Conservation (phyloP, 2,888 invertebrate genomes). For the Microlaimidae sp. region DNA sequence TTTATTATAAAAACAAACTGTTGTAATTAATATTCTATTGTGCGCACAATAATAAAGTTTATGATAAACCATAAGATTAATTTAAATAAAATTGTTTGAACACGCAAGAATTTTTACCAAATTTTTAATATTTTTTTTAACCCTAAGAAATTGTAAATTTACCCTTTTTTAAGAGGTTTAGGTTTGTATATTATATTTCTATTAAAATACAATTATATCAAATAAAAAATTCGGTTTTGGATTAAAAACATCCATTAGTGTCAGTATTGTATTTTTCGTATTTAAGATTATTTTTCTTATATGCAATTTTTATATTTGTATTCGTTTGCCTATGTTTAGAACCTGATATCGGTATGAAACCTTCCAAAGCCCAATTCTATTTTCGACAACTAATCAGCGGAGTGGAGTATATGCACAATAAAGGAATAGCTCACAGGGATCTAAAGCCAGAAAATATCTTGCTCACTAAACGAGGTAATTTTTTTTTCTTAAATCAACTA, state of each 20-base stretch:
- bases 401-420: slow-evolving; percentile 66
- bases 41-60: no score
- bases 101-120: no score
- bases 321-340: slow-evolving; percentile 45
- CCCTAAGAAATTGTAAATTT: no score
- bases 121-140: no score
- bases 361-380: slow-evolving; percentile 59
- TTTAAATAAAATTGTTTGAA: no score
- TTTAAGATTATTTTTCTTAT: slow-evolving; percentile 10
- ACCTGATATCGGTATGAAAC: slow-evolving; percentile 77
- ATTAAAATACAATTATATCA: no score
- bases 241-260: not conserved
- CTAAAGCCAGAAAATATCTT: slow-evolving; percentile 91
- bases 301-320: not conserved
- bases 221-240: no score
- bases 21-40: no score
- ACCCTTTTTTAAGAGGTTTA: no score
- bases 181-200: no score
- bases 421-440: slow-evolving; percentile 82
- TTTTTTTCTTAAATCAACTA: slow-evolving; percentile 1
- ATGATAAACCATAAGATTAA: no score
- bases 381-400: slow-evolving; percentile 70
- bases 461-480: slow-evolving; percentile 53
- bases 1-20: no score
- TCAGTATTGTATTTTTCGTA: not conserved